These are phyloP conservation scores for Archivesica marissinica DNA, from an alignment of 1,140 invertebrate genomes.

Conservation along the genomic window DNA sequence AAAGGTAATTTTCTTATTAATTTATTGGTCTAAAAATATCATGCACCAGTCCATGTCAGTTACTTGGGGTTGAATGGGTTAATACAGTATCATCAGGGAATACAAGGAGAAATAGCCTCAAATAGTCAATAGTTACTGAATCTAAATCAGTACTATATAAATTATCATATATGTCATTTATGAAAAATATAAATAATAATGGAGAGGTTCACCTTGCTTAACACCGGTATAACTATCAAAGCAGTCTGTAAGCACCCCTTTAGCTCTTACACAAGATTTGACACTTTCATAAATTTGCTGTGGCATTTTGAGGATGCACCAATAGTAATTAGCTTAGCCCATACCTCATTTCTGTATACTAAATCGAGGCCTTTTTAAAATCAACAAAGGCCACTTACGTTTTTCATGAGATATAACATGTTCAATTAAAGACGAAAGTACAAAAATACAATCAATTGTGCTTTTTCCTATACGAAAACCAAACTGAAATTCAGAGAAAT, in stretches of 20 bases:
- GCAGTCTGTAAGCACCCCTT: slow-evolving; percentile 2
- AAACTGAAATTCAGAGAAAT: slow-evolving; percentile 27
- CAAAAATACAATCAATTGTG: slow-evolving; percentile 46
- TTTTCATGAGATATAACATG: slow-evolving; percentile 8
- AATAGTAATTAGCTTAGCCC: slow-evolving; percentile 1
- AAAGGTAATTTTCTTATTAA: too few species aligned
- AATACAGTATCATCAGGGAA: slow-evolving; percentile 27
- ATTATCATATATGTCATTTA: slow-evolving; percentile 21
- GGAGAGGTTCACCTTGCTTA: slow-evolving; percentile 43
- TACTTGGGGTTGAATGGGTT: too few species aligned
- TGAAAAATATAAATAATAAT: slow-evolving; percentile 28
- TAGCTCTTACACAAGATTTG: background rate
- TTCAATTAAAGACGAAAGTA: slow-evolving; percentile 25
- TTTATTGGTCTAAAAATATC: too few species aligned
- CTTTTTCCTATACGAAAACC: slow-evolving; percentile 30
- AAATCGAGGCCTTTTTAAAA: slow-evolving; percentile 27
- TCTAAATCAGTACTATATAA: background rate
- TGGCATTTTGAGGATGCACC: slow-evolving; percentile 13
- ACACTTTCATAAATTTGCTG: too few species aligned
- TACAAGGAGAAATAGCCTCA: background rate
- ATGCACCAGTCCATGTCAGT: too few species aligned
- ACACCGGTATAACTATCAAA: slow-evolving; percentile 6
- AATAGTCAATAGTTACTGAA: background rate
- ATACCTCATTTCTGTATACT: slow-evolving; percentile 18
- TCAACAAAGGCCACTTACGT: slow-evolving; percentile 35